Evolutionary conservation across 2,888 invertebrate species (phyloP), one percentile per base, ranked within the genome.

Genomic region (Leucophora obtusa): DNA sequence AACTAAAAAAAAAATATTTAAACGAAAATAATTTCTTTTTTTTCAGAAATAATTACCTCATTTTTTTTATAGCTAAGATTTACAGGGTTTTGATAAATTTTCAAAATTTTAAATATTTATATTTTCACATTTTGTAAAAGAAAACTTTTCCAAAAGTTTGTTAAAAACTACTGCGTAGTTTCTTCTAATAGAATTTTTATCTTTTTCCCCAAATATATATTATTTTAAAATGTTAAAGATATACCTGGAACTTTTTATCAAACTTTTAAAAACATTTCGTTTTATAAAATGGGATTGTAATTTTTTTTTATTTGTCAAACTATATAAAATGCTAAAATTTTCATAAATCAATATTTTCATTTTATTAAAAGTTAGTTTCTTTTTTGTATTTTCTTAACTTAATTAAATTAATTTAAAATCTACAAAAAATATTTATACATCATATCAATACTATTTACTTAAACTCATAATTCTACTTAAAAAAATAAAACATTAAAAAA

Each of bases 361-460:
- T 28, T 28, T 28, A 1, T 21, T 21, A 21, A 3, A 21, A 28
- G 15, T 18, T 51, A 4, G n/a, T 18, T 21, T 54, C 11, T 47
- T 17, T 35, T 38, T 18, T 38, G 10, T 18, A 15, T 18, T 9
- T 11, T 54, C 43, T 38, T 43, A 66, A 14, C 21, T 17, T 47
- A 38, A 18, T 50, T 1, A 63, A 50, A 63, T 54, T 47, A 8
- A 54, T 54, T 69, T 11, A 69, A 62, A 24, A 53, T 15, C 54
- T 33, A 69, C 56, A 62, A 53, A 68, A 72, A 71, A 21, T 24
- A 68, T 66, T 54, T 47, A 82, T 62, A 82, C 43, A 83, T 80
- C 76, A 82, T 83, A 82, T 78, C 80, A 71, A 82, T 79, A 81
- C 78, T 74, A 79, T 77, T 72, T 78, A 82, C 72, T 70, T 66